Evolutionary conservation across 2,113 vertebrate species (phyloP), one percentile per base, ranked within the genome.

Genomic region (Sylvia atricapilla): DNA sequence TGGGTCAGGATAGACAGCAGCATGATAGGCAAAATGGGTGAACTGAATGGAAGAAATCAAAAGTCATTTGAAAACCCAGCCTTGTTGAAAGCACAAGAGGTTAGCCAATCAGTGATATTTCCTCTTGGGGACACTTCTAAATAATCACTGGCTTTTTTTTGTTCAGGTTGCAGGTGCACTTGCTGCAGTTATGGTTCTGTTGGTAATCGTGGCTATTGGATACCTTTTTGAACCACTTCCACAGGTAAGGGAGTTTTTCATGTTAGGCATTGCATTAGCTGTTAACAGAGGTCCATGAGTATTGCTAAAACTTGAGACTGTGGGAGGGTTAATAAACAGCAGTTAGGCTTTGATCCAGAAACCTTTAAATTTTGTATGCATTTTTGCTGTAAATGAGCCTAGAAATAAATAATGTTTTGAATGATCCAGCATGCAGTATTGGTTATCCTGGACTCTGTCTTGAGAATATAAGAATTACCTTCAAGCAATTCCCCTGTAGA

Each of bases 161-260:
- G 23, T 95, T 95, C 94, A 99, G 99, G 98, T 99, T 87, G 99
- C 99, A 81, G 99, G 99, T 68, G 93, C 99, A 24, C 90, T 99
- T 81, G 98, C 98, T 52, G 99, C 99, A 10, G 2, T 99, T 62
- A 97, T 99, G 95, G 99, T 99, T 95, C 98, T 99, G 43, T 87
- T 99, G 96, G 99, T 99, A 66, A 97, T 99, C 84, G 97, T 99
- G 91, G 99, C 98, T 94, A 97, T 99, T 23, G 99, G 99, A 55
- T 99, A 99, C 80, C 98, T 99, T 90, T 99, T 99, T 91, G 96
- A 99, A 97, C 98, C 99, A 0, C 97, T 99, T 83, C 99, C 99
- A 35, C 99, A 99, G 98, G 99, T 99, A 96, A 95, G 94, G 31
- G 55, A 58, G 35, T 49, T 93, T 80, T 80, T 18, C 44, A 13